Evolutionary conservation across 1,140 invertebrate species (phyloP), one percentile per base, ranked within the genome.

Genomic region (Eciton burchellii): DNA sequence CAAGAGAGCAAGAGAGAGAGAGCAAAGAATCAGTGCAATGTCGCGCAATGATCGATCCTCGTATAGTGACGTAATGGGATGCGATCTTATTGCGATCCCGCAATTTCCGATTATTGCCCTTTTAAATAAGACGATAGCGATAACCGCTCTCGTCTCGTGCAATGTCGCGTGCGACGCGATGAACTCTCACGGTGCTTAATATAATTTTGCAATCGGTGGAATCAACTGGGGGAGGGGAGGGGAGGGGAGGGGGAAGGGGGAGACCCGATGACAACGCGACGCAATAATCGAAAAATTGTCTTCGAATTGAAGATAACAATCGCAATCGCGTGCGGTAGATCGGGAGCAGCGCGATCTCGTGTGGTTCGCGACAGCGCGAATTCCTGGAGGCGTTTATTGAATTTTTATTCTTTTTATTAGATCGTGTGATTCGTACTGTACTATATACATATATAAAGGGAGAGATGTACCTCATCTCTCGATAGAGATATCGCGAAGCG

Each of bases 241-340:
- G n/a, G n/a, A n/a, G n/a, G n/a, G n/a, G n/a, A n/a, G n/a, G n/a
- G n/a, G n/a, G n/a, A n/a, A n/a, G n/a, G n/a, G n/a, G 29, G 66
- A 62, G 47, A 35, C 19, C 66, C 49, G 74, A 68, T 77, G 29
- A 24, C 43, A 43, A 79, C 43, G 68, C 49, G 49, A 77, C 6
- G 84, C 85, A 87, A 86, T 86, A 83, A 86, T 79, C 56, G 65
- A 4, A 62, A 29, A 59, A 85, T n/a, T n/a, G n/a, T n/a, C n/a
- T n/a, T n/a, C n/a, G n/a, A 59, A 14, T 5, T 63, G 35, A 57
- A 47, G 21, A 11, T 57, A 52, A 35, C 35, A 35, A 35, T 35
- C 35, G 35, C 29, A 77, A 45, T 79, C 41, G 62, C 52, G 24
- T 24, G 63, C 49, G 65, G 29, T 26, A 68, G 24, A 35, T 35